A percentile compares a stretch with the other conserved stretches of the same genome.
phyloP scores from a whole-genome alignment of 2,888 invertebrate species.

The Pseudococcus viburni region DNA sequence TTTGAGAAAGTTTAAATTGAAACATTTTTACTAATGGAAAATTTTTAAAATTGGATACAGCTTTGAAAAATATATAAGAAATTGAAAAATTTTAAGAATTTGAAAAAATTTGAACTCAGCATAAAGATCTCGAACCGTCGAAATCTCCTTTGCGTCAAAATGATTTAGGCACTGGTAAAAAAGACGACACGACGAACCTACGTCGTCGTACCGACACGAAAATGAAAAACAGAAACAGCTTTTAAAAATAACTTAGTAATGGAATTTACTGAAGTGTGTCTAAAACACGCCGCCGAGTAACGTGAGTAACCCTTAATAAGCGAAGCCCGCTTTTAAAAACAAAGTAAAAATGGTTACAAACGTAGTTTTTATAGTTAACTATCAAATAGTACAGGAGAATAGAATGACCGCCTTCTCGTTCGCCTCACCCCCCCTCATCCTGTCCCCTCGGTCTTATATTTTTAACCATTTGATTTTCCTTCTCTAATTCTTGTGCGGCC shows the following conservation, averaged over 20 bases:
- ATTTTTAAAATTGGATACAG: too few relatives aligned
- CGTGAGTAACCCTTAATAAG: constrained; percentile 55
- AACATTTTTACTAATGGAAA: too few relatives aligned
- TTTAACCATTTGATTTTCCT: constrained; percentile 56
- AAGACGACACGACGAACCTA: background rate
- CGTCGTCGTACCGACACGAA: background rate
- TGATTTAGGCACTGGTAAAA: background rate
- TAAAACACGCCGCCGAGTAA: constrained; percentile 34
- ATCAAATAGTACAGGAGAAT: background rate
- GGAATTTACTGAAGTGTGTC: constrained; percentile 55
- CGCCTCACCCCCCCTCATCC: background rate
- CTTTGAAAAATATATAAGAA: too few relatives aligned
- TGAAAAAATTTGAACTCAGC: too few relatives aligned
- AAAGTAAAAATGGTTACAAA: constrained; percentile 54
- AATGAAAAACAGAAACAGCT: constrained; percentile 56
- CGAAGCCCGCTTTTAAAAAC: constrained; percentile 53
- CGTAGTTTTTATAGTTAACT: constrained; percentile 52
- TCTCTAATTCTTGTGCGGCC: constrained; percentile 43
- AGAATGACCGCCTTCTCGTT: constrained; percentile 26
- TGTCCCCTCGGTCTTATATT: background rate
- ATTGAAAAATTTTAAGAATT: too few relatives aligned
- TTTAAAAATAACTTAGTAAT: constrained; percentile 58
- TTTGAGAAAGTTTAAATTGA: too few relatives aligned
- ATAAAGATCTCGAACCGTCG: too few relatives aligned
- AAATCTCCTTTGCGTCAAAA: too few relatives aligned